Base-by-base conservation (phyloP, 1,140 invertebrate genomes). In the Pissodes strobi region DNA sequence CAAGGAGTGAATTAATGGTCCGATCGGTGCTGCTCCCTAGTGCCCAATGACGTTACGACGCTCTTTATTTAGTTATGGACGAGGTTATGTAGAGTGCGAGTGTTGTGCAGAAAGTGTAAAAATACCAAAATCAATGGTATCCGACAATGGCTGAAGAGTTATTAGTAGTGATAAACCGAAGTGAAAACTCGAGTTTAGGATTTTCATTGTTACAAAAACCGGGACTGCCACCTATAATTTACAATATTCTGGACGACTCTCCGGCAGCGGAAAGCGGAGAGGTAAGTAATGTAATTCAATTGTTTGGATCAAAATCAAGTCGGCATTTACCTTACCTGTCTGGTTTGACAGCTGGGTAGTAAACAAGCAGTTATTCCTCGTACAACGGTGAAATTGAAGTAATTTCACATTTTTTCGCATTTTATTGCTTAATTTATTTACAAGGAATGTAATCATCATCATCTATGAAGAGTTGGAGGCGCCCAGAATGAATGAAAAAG, bases 181-280 rank as follows among this genome's bases (percentile, higher is more conserved):
- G 86, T 84, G 90, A 91, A 80, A 88, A 88, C 80, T 87, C 86
- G 79, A 90, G 91, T 74, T 90, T 93, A 78, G 92, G 92, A 72
- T 94, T 95, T 84, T 93, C 91, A 70, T 81, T 95, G 69, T 85
- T 94, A 73, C 90, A 92, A 64, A 90, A 90, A 80, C 89, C 90
- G 73, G 91, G 90, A 78, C 85, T 92, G 76, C 92, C 92, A 74
- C 92, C 93, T 76, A 90, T 94, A 77, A 92, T 95, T 78, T 94
- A 93, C 82, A 89, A 94, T 81, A 93, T 95, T 75, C 85, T 92
- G 74, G 91, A 94, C 80, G 91, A 94, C 81, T 94, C 92, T 69
- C 92, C 92, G 74, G 92, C 92, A 63, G 91, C 91, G 70, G 88
- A 90, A 76, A 90, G 90, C 79, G 90, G 90, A 78, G 87, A 92